Evolutionary conservation across 2,797 vertebrate species (phyloP).

Genomic region (Mionectes olivaceus): DNA sequence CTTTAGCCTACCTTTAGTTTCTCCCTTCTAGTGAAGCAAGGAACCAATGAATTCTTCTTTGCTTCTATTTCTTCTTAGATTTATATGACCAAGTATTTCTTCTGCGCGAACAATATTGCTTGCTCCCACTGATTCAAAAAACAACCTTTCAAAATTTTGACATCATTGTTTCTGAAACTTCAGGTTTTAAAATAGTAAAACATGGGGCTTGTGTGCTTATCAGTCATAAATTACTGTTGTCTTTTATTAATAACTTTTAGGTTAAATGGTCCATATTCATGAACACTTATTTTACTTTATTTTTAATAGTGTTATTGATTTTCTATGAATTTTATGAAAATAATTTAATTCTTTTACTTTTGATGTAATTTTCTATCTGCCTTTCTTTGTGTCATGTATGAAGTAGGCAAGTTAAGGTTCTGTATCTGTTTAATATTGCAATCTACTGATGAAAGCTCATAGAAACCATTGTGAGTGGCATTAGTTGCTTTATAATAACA

Average conservation of each 20-base stretch:
- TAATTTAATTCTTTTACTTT: background rate
- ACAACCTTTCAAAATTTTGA: background rate
- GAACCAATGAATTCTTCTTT: background rate
- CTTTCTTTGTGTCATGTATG: background rate
- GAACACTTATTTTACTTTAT: background rate
- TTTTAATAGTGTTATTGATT: background rate
- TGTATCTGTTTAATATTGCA: background rate
- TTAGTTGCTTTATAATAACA: background rate
- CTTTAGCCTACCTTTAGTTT: background rate
- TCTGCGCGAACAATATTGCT: background rate
- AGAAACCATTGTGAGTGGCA: background rate
- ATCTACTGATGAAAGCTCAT: background rate
- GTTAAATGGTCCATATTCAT: background rate
- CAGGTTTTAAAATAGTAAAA: background rate
- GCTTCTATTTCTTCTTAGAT: background rate
- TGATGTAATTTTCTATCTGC: background rate
- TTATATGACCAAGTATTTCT: background rate
- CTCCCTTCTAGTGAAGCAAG: background rate
- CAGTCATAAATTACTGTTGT: background rate
- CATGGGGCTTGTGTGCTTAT: background rate
- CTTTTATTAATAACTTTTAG: background rate
- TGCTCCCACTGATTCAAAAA: background rate
- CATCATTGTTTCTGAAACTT: background rate
- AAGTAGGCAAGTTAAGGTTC: background rate
- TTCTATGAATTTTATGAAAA: background rate